Evolutionary conservation across 2,888 invertebrate species (phyloP), one percentile per base, ranked within the genome.

Genomic region (Pollenia angustigena): DNA sequence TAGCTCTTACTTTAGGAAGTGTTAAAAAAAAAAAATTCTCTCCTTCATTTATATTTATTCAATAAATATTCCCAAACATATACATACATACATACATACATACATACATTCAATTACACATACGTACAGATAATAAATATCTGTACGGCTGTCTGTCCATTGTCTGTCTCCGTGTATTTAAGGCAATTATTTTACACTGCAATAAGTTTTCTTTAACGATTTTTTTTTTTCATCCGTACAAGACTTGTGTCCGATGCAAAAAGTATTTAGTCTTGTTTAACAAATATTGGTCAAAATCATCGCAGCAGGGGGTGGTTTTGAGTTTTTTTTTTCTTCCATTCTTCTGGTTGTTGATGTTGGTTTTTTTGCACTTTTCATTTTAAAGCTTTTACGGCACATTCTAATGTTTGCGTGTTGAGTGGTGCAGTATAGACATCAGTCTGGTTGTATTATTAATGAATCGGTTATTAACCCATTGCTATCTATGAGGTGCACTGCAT

Each of bases 211-310:
- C 83, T 71, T 83, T 58, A 71, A 56, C 42, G 58, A n/a, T n/a
- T n/a, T 78, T 62, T 71, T 62, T 71, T 32, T 83, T n/a, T 69
- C 60, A 69, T 62, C 52, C 56, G 48, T 23, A 71, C 48, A 12
- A 64, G 80, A 23, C 54, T 40, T 50, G 40, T 76, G 82, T 71
- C 71, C 48, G 56, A 58, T 81, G 56, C 48, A 68, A 68, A 68
- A 79, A 44, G 72, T 68, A 74, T 84, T 87, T 78, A 84, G 78
- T 84, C 72, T 84, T 87, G 87, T 87, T 87, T 60, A 78, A 87
- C 87, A 87, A 87, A 84, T 87, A 87, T 87, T 87, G 87, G 87
- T 87, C 87, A 87, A 81, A 87, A 84, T 81, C 78, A 84, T 87
- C 87, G 78, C 87, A 87, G 87, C 87, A 84, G 87, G 87, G 87